Evolutionary conservation across 2,888 invertebrate species (phyloP), one percentile per base, ranked within the genome.

Genomic region (Melinopterus prodromus): DNA sequence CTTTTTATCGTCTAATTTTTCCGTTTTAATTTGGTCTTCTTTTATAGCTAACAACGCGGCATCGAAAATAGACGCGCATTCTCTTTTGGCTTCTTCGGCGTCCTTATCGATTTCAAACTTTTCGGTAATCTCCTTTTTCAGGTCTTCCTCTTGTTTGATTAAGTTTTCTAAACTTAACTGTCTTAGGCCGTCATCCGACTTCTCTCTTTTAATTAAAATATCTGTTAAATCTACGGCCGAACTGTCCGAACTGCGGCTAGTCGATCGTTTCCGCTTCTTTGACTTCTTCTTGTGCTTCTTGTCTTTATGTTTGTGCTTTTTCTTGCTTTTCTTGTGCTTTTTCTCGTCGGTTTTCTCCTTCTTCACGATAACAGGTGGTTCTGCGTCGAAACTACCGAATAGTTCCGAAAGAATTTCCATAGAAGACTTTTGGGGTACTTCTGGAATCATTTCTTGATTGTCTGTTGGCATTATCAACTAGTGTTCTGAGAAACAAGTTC

Each of bases 401-500:
- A 97, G 90, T 89, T 97, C 97, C 0, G 96, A 94, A 16, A 97
- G 90, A 85, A 97, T 96, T 89, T 97, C 96, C 87, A 92, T 93
- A 0, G 95, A 95, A 6, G 94, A 93, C 87, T 95, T 95, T 69
- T 90, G 77, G 6, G 80, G 79, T 36, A 77, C 79, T 6, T 80
- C 16, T 69, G 77, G 72, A 26, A 75, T 71, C 36, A 80, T 82
- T 80, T 84, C 82, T 81, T 82, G 79, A 70, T 84, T 83, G 69
- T 84, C 82, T 26, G 69, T 36, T 2, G 82, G 78, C 84, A 84
- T 84, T 77, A 35, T 37, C n/a, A 36, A 9, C 6, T 76, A 36
- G 9, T 76, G 12, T 53, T 12, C 69, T 26, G 16, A 16, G n/a
- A 71, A 36, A 53, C 71, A 26, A 26, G 26, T 26, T 26, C 26